phyloP scores from a whole-genome alignment of 2,797 vertebrate species.

The Acipenser transmontanus region DNA sequence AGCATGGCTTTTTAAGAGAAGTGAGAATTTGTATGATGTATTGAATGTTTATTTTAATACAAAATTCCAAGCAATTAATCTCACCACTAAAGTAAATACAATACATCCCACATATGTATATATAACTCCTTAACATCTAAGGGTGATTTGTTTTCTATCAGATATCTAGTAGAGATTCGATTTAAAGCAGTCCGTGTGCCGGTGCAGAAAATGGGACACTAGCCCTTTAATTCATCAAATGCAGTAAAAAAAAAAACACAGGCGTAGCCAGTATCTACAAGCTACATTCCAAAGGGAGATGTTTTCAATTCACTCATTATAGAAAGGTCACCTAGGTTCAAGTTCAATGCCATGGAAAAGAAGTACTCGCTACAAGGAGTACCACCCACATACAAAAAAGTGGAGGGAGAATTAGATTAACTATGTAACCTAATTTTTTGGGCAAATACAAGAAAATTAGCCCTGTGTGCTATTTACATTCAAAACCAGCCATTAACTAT shows the following conservation, averaged over 20 bases:
- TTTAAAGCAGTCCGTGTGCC: conserved; percentile 19
- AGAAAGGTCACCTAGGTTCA: conserved; percentile 85
- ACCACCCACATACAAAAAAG: conserved; percentile 81
- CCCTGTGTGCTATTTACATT: conserved; percentile 85
- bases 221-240: conserved; percentile 82
- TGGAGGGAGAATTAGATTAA: conserved; percentile 74
- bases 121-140: background rate
- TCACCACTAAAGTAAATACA: too few species aligned
- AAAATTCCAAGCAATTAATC: too few species aligned
- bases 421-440: conserved; percentile 82
- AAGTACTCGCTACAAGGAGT: conserved; percentile 74
- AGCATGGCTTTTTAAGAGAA: too few species aligned
- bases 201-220: conserved; percentile 56
- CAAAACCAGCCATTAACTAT: conserved; percentile 78
- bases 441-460: conserved; percentile 87
- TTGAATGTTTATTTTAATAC: too few species aligned
- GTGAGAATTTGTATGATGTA: too few species aligned
- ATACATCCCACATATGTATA: background rate
- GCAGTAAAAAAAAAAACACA: conserved; percentile 38
- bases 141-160: conserved; percentile 4
- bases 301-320: conserved; percentile 99
- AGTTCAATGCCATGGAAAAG: conserved; percentile 96
- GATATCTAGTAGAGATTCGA: conserved; percentile 5
- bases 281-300: conserved; percentile 95
- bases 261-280: conserved; percentile 78